phyloP scores from a whole-genome alignment of 2,888 invertebrate species.

The Ischnus inquisitorius region DNA sequence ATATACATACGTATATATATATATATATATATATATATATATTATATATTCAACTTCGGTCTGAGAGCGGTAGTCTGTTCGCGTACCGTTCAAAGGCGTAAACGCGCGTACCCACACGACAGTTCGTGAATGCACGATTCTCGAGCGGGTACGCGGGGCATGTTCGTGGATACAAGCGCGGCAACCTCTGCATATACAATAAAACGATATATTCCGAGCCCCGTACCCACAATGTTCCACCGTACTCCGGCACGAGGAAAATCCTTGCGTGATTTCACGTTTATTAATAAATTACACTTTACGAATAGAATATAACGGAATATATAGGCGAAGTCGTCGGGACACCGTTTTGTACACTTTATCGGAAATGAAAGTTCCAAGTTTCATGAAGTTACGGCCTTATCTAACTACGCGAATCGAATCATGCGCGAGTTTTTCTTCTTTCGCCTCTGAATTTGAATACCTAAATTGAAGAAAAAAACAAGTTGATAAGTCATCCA shows the following conservation, averaged over 20 bases:
- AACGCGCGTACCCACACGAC: constrained; percentile 51
- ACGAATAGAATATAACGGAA: neutral
- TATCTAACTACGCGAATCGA: neutral
- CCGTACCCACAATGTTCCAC: constrained; percentile 50
- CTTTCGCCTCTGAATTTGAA: neutral
- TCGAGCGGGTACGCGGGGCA: constrained; percentile 10
- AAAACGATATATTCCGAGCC: constrained; percentile 44
- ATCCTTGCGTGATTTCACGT: constrained; percentile 4
- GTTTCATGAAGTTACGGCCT: neutral
- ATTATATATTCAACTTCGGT: constrained; percentile 28
- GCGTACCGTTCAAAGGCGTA: constrained; percentile 64
- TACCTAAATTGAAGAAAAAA: neutral
- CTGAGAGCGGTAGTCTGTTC: constrained; percentile 51
- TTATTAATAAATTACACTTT: neutral
- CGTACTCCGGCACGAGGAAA: constrained; percentile 8
- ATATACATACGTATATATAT: too few relatives aligned
- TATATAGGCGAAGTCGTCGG: neutral
- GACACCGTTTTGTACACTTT: neutral
- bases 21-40: too few relatives aligned
- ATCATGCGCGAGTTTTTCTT: neutral
- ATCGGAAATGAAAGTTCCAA: constrained; percentile 14
- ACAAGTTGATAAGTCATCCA: neutral
- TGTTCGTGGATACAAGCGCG: constrained; percentile 31
- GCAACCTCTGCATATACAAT: constrained; percentile 40
- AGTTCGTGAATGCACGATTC: constrained; percentile 60